Percentiles rank a stretch among this genome's conserved stretches.
These are phyloP conservation scores for Tetanocera ferruginea DNA, from an alignment of 2,888 invertebrate species.

Conservation along the genomic window DNA sequence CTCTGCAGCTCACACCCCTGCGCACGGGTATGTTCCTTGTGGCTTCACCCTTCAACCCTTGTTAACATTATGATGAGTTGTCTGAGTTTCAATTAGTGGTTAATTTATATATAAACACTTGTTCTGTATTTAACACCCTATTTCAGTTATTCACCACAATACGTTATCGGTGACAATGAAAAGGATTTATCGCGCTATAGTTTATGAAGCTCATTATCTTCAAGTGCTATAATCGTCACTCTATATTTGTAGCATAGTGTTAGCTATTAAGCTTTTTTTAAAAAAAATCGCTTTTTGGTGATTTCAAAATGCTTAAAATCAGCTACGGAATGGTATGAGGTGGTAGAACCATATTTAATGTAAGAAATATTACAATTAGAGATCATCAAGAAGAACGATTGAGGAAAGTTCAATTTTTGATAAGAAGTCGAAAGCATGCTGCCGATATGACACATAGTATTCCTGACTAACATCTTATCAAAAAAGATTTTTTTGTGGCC, in stretches of 20 bases:
- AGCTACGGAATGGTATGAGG: too few relatives aligned
- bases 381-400: too few relatives aligned
- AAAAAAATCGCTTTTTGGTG: not conserved
- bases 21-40: not conserved
- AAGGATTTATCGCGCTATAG: not conserved
- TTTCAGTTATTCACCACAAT: not conserved
- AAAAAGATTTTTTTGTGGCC: too few relatives aligned
- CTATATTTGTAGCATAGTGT: not conserved
- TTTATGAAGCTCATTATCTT: constrained; percentile 14
- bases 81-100: constrained; percentile 10
- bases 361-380: too few relatives aligned
- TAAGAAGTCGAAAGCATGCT: too few relatives aligned
- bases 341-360: too few relatives aligned
- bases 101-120: not conserved
- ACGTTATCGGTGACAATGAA: not conserved
- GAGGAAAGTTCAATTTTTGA: too few relatives aligned
- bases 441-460: too few relatives aligned
- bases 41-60: constrained; percentile 8
- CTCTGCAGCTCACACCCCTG: not conserved
- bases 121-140: not conserved
- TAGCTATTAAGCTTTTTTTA: not conserved
- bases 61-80: constrained; percentile 9
- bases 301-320: not conserved
- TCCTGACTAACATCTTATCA: too few relatives aligned
- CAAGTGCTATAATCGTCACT: constrained; percentile 20